Base-by-base conservation (phyloP, 1,140 invertebrate species). In the Drosophila sechellia region DNA sequence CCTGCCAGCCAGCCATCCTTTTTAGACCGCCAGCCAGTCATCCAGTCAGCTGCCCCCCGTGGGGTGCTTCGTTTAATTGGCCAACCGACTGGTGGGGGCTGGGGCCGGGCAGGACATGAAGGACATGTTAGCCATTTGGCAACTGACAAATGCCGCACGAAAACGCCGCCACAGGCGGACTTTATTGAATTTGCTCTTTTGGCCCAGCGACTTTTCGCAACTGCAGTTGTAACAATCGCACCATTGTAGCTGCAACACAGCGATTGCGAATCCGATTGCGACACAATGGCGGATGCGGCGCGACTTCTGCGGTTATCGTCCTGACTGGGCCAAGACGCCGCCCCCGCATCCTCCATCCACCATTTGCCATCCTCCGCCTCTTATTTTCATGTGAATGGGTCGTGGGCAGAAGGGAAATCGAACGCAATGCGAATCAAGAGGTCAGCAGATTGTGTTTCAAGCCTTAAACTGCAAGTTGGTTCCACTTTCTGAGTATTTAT, bases 311-410 rank as follows among this genome's bases (percentile, higher is more conserved):
- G 68, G 68, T 70, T 70, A 70, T 70, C 68, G 35, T 70, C 43
- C 64, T 49, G 50, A 31, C 43, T 43, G 68, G 70, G 52, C 68
- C 65, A 70, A 70, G 68, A 56, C n/a, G 61, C 53, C 22, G 17
- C 31, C 48, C 3, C 34, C 27, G 10, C 8, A 13, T 3, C n/a
- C 25, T 11, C 25, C 22, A 22, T 20, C 20, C 22, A 8, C 20
- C 13, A 13, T 3, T 8, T 4, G 11, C 54, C 48, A 11, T 10
- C 49, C 39, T 40, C 17, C 48, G 17, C 49, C 25, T 10, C 22
- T 15, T 39, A 59, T 66, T 81, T 79, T 57, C 79, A 81, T 81
- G 54, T 81, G 73, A 80, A 77, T 81, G 56, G 68, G 56, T 25
- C 13, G 52, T 6, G 52, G 64, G 64, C 40, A 40, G 40, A 25